Conservation (phyloP, 1,140 invertebrate species). For the Rhopalosiphum padi region DNA sequence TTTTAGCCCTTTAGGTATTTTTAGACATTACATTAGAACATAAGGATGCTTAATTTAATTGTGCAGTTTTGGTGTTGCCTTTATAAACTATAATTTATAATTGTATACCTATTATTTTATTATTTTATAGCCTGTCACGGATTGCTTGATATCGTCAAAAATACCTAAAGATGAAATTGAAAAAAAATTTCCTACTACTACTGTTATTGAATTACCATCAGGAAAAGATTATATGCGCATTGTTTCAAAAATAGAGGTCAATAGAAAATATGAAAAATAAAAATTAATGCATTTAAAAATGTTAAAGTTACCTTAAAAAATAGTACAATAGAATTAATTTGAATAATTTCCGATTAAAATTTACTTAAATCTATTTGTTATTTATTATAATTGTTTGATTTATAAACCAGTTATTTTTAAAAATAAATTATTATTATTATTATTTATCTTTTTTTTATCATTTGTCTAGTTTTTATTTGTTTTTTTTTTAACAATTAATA, state of each 20-base stretch:
- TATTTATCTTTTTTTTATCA: too few relatives aligned
- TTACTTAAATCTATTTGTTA: neutral
- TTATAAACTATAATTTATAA: too few relatives aligned
- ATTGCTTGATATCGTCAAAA: constrained; percentile 17
- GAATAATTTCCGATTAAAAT: neutral
- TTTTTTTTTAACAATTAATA: too few relatives aligned
- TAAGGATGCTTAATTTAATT: too few relatives aligned
- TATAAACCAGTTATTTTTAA: too few relatives aligned
- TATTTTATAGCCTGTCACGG: neutral
- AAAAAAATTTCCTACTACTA: neutral
- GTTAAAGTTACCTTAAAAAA: neutral
- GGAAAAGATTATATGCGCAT: constrained; percentile 52
- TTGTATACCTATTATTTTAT: neutral
- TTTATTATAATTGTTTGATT: too few relatives aligned
- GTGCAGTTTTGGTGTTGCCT: too few relatives aligned
- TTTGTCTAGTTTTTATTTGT: too few relatives aligned
- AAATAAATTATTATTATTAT: too few relatives aligned
- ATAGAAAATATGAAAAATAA: neutral
- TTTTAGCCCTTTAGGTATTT: too few relatives aligned
- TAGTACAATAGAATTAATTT: neutral
- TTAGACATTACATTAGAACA: too few relatives aligned
- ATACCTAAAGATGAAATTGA: constrained; percentile 3
- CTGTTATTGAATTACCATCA: constrained; percentile 12
- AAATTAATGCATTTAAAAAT: neutral
- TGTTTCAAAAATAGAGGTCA: neutral